These are phyloP conservation scores for Scaptomyza cyrtandrae DNA, from an alignment of 2,888 invertebrate species.

Conservation along the genomic window DNA sequence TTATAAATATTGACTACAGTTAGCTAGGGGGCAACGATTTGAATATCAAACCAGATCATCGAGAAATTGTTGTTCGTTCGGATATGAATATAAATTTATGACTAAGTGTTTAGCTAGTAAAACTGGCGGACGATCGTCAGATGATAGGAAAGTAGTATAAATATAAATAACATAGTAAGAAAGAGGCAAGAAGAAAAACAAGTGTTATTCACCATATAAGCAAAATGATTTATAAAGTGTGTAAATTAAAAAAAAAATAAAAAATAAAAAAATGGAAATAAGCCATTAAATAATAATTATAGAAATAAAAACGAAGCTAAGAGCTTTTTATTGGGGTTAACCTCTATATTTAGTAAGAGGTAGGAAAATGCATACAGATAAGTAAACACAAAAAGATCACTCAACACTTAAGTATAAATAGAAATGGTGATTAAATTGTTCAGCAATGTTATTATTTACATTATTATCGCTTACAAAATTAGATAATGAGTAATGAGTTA, in stretches of 20 bases:
- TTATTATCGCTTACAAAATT: background rate
- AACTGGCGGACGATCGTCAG: conserved; percentile 25
- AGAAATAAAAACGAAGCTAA: background rate
- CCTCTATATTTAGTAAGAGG: no score
- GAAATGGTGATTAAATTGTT: conserved; percentile 17
- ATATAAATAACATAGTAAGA: background rate
- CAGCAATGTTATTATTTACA: background rate
- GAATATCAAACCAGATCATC: conserved; percentile 66
- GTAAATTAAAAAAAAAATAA: background rate
- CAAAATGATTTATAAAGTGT: conserved; percentile 8
- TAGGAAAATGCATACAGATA: background rate
- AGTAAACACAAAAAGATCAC: background rate
- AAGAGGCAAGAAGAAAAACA: background rate
- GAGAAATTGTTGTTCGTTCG: conserved; percentile 24
- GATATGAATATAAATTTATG: conserved; percentile 38
- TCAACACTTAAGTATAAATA: conserved; percentile 11
- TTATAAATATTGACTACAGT: conserved; percentile 32
- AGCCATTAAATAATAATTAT: background rate
- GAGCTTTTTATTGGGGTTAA: background rate
- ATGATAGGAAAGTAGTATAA: conserved; percentile 17
- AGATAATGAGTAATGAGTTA: conserved; percentile 11
- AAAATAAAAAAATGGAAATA: background rate
- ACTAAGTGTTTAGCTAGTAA: conserved; percentile 36
- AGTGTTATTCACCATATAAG: conserved; percentile 8
- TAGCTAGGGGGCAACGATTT: conserved; percentile 29